Percentiles rank a stretch among this genome's conserved stretches.
Evolutionary conservation across 2,888 invertebrate genomes (phyloP).

Genomic region (Euplagia quadripunctaria): DNA sequence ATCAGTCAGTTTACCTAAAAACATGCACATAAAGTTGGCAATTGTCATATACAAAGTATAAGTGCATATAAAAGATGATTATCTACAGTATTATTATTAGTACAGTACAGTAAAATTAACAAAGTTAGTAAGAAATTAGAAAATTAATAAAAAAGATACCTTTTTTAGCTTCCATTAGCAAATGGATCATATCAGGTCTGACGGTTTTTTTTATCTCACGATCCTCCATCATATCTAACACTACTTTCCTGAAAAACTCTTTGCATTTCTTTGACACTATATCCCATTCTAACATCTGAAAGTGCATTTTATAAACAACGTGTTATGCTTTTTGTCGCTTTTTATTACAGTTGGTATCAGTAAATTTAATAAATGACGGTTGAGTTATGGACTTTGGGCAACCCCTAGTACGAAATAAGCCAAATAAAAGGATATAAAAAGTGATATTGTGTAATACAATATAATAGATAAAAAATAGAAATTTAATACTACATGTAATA

Average conservation of each 20-base stretch:
- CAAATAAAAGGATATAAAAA: no score
- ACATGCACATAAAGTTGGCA: background rate
- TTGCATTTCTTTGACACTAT: conserved; percentile 49
- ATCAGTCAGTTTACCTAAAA: conserved; percentile 53
- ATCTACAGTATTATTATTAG: background rate
- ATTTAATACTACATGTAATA: no score
- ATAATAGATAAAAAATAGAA: no score
- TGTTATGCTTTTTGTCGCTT: background rate
- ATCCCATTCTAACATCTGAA: conserved; percentile 53
- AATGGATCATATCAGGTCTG: conserved; percentile 86
- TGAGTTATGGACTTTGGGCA: no score
- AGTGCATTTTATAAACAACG: conserved; percentile 5
- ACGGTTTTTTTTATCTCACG: conserved; percentile 69
- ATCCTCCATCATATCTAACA: conserved; percentile 72
- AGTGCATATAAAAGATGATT: no score
- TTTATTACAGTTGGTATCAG: no score
- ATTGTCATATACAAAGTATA: background rate
- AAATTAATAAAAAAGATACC: conserved; percentile 49
- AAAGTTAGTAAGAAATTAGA: background rate
- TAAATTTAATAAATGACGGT: no score
- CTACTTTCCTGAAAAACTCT: conserved; percentile 69
- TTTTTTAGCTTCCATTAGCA: conserved; percentile 85
- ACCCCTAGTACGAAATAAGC: no score
- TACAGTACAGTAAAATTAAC: background rate
- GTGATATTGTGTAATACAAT: no score